These are phyloP conservation scores for Isichthys henryi DNA, from an alignment of 2,113 vertebrate species.

Conservation along the genomic window DNA sequence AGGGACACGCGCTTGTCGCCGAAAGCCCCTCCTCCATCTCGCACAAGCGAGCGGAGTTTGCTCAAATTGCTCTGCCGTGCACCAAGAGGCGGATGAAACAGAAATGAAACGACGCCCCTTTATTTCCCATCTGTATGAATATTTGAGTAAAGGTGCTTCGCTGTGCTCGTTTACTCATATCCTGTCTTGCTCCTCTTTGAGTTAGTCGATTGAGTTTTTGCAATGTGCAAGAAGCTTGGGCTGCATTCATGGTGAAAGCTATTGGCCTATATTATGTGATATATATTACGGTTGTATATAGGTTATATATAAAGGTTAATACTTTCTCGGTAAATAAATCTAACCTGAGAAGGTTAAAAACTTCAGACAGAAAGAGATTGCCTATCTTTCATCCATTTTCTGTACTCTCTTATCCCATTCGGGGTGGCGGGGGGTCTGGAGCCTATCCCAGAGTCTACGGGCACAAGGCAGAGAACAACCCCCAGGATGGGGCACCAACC, in stretches of 20 bases:
- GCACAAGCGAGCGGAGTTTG: background rate
- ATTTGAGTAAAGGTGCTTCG: background rate
- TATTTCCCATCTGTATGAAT: background rate
- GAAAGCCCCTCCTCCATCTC: background rate
- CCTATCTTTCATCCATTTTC: background rate
- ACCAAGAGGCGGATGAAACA: background rate
- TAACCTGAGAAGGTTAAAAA: background rate
- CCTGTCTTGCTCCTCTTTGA: no score
- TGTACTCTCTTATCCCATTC: no score
- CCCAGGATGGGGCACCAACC: background rate
- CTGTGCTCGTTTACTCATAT: no score
- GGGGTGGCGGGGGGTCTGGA: no score
- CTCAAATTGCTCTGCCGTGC: background rate
- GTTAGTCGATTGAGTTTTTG: background rate
- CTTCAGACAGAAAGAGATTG: background rate
- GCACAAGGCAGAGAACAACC: no score
- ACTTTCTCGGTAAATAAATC: background rate
- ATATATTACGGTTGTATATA: no score
- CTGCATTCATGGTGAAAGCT: background rate
- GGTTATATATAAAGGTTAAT: background rate
- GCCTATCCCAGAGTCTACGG: no score
- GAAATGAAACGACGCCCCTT: background rate
- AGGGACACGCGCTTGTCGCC: background rate
- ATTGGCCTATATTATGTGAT: no score
- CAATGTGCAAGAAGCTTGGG: background rate